Percentiles rank a stretch among this genome's conserved stretches.
phyloP scores from a whole-genome alignment of 1,140 invertebrate species.

The Bacillus rossius region DNA sequence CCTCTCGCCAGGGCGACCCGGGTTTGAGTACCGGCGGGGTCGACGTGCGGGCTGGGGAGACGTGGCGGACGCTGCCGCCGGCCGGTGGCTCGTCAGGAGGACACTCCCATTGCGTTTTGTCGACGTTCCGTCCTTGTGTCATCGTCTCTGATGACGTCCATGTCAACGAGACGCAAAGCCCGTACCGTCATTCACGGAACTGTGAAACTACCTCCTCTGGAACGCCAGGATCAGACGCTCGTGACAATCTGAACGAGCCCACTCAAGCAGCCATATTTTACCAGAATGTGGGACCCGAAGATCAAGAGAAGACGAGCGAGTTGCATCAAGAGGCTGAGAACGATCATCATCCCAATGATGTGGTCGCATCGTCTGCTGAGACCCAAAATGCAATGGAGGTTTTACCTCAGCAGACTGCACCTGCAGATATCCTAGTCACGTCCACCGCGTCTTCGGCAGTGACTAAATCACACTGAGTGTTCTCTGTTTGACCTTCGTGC shows the following conservation, averaged over 20 bases:
- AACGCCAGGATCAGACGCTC: background rate
- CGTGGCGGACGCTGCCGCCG: background rate
- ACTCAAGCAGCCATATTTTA: background rate
- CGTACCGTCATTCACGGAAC: constrained; percentile 42
- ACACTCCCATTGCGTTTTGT: no score
- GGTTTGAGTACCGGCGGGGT: no score
- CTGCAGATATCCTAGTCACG: background rate
- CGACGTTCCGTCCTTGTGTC: no score
- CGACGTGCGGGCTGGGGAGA: background rate
- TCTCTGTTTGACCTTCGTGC: no score
- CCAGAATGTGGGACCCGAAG: background rate
- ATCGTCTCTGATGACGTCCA: no score
- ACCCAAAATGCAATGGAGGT: background rate
- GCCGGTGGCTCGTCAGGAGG: constrained; percentile 55
- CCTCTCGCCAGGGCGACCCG: no score
- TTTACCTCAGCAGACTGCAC: background rate
- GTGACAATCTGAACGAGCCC: background rate
- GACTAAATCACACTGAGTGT: constrained; percentile 10
- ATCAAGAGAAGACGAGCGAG: background rate
- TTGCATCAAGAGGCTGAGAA: background rate
- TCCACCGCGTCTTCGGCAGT: background rate
- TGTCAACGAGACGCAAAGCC: no score
- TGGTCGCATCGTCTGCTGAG: background rate
- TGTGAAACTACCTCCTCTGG: background rate
- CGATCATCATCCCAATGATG: background rate